Conservation (phyloP, 37 sponge, comb jelly and placozoan species). For the Agelas oroides region DNA sequence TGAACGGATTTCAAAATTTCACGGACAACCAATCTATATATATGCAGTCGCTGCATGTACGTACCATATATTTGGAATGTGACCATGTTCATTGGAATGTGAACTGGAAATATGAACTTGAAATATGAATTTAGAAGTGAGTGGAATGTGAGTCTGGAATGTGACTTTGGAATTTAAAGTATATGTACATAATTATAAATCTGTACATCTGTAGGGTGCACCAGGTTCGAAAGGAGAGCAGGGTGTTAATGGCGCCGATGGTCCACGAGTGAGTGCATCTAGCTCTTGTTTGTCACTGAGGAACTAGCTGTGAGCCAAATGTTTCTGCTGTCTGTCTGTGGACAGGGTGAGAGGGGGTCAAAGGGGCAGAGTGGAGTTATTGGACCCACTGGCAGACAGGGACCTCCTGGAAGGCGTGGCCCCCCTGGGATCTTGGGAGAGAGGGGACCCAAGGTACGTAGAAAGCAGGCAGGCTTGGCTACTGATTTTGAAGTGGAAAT, state of each 20-base stretch:
- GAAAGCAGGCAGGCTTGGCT: not conserved
- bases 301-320: too few species aligned
- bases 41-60: too few species aligned
- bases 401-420: slow-evolving; percentile 47
- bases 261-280: slow-evolving; percentile 18
- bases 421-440: slow-evolving; percentile 31
- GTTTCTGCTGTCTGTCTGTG: too few species aligned
- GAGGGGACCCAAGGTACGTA: slow-evolving; percentile 26
- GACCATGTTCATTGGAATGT: too few species aligned
- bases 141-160: too few species aligned
- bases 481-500: too few species aligned
- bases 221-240: slow-evolving; percentile 27
- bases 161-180: too few species aligned
- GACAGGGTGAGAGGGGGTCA: not conserved
- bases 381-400: slow-evolving; percentile 43
- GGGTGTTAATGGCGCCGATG: not conserved
- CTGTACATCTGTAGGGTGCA: slow-evolving; percentile 9
- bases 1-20: too few species aligned
- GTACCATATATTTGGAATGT: not conserved
- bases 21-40: too few species aligned
- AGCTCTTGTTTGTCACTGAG: too few species aligned
- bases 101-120: too few species aligned
- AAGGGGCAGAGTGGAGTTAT: not conserved
- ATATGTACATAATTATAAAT: not conserved
- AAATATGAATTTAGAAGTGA: too few species aligned